These are phyloP conservation scores for Notiomystis cincta DNA, from an alignment of 2,113 vertebrate species.

Conservation along the genomic window DNA sequence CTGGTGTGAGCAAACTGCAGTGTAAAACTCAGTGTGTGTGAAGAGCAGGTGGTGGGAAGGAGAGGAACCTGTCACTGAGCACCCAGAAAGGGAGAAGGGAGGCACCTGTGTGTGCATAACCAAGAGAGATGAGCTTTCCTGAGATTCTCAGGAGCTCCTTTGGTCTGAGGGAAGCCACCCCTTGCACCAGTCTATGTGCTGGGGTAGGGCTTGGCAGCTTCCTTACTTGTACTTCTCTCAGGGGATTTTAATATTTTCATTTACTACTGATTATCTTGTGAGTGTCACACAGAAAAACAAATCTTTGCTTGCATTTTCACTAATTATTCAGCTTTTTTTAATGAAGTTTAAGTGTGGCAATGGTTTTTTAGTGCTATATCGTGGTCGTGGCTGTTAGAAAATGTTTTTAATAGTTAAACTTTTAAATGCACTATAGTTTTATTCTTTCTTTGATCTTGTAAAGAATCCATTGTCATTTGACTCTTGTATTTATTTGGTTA, in stretches of 20 bases:
- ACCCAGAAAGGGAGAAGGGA: background rate
- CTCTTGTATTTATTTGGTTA: background rate
- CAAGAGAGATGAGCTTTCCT: background rate
- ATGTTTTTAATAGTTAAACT: background rate
- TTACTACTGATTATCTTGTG: background rate
- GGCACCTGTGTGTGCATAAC: background rate
- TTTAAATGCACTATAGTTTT: background rate
- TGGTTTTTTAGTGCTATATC: background rate
- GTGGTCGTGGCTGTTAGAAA: background rate
- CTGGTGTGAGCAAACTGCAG: background rate
- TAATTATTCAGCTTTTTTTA: background rate
- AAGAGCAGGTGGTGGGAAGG: background rate
- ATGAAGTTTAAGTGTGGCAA: background rate
- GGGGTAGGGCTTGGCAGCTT: background rate
- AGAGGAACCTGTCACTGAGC: background rate
- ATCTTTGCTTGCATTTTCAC: background rate
- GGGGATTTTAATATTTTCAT: background rate
- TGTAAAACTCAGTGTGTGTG: background rate
- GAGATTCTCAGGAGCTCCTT: background rate
- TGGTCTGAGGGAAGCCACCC: background rate
- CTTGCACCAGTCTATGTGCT: accelerated
- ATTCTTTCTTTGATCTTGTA: background rate
- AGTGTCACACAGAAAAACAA: background rate
- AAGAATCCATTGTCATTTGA: background rate
- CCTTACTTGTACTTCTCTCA: background rate